phyloP scores from a whole-genome alignment of 37 sponge, comb jelly and placozoan species.

The Agelas oroides region DNA sequence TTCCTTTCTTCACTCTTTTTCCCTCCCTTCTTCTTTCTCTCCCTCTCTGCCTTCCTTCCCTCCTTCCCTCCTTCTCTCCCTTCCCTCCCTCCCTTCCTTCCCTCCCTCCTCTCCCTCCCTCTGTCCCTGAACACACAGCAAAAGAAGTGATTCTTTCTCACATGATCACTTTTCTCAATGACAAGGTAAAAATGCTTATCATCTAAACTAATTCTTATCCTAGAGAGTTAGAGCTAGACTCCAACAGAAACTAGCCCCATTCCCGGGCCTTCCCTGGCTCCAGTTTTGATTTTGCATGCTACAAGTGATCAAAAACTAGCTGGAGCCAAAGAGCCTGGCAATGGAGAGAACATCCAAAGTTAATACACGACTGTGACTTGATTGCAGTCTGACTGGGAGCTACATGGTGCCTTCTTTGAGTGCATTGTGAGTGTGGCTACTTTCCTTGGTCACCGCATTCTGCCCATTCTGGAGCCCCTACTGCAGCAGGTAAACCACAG shows the following conservation, averaged over 20 bases:
- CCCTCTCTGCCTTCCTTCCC: not conserved
- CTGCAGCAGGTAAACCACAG: constrained; percentile 69
- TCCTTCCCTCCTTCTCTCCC: no score
- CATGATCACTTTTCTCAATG: constrained; percentile 97
- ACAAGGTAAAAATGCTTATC: constrained; percentile 89
- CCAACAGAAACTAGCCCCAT: not conserved
- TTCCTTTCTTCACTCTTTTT: not conserved
- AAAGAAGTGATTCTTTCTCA: constrained; percentile 97
- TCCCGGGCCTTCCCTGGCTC: no score
- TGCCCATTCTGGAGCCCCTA: constrained; percentile 85
- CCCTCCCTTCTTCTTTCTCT: no score
- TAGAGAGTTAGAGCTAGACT: no score
- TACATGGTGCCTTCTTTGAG: constrained; percentile 94
- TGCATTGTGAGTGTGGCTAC: constrained; percentile 87
- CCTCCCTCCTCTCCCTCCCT: no score
- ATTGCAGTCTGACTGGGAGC: constrained; percentile 86
- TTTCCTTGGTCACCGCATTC: constrained; percentile 85
- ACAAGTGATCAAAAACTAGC: no score
- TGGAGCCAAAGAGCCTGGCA: no score
- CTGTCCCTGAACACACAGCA: constrained; percentile 37
- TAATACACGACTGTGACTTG: no score
- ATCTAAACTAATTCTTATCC: no score
- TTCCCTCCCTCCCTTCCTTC: no score
- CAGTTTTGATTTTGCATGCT: no score
- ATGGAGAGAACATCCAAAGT: no score